These are phyloP conservation scores for Pomatostomus ruficeps DNA, from an alignment of 2,113 vertebrate genomes.

Conservation along the genomic window DNA sequence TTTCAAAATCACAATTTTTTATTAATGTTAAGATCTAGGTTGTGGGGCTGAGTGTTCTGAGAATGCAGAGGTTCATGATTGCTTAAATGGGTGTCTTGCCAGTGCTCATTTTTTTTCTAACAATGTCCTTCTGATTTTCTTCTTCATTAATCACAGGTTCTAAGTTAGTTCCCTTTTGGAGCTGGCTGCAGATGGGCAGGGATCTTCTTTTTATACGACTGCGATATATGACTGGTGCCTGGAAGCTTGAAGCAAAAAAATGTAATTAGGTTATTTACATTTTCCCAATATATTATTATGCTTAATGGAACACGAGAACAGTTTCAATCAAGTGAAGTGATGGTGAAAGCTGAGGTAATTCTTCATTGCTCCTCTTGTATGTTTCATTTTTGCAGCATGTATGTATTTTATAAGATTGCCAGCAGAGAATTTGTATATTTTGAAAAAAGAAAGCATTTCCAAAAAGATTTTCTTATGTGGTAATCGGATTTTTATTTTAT, in stretches of 20 bases:
- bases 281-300: slow-evolving; percentile 44
- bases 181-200: slow-evolving; percentile 96
- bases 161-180: slow-evolving; percentile 97
- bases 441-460: background rate
- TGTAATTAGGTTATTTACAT: slow-evolving; percentile 74
- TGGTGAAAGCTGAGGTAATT: slow-evolving; percentile 62
- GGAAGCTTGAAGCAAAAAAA: slow-evolving; percentile 83
- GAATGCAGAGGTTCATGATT: background rate
- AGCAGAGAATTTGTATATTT: background rate
- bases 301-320: slow-evolving; percentile 27
- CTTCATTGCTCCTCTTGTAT: slow-evolving; percentile 11
- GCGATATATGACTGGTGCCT: slow-evolving; percentile 92
- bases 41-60: background rate
- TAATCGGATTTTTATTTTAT: background rate
- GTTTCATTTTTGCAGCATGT: slow-evolving; percentile 27
- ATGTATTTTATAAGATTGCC: slow-evolving; percentile 14
- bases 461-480: background rate
- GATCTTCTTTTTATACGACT: slow-evolving; percentile 94
- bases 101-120: slow-evolving; percentile 19
- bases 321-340: slow-evolving; percentile 63
- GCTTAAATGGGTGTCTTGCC: background rate
- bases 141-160: slow-evolving; percentile 79
- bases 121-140: background rate
- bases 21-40: background rate
- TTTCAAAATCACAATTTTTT: background rate